A percentile compares a stretch with the other conserved stretches of the same genome.
phyloP scores from a whole-genome alignment of 23 tunicate species.

The Styela clava region DNA sequence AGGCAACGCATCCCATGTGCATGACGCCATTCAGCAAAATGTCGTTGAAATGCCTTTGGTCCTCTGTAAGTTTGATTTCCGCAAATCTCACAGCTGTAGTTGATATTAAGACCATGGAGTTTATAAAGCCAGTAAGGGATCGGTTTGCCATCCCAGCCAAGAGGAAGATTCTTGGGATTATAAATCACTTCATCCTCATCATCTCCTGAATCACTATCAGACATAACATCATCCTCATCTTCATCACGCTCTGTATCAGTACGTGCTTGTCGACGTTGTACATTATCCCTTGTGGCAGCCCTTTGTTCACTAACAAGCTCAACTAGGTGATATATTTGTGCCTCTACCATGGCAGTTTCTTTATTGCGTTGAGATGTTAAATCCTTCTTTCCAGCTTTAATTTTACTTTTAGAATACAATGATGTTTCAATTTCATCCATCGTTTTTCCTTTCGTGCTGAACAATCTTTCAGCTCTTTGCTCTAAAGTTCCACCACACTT shows the following conservation, averaged over 20 bases:
- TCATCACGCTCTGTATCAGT: conserved; percentile 87
- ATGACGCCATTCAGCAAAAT: conserved; percentile 97
- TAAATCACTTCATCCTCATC: conserved; percentile 97
- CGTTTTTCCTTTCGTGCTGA: conserved; percentile 86
- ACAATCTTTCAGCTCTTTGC: conserved; percentile 85
- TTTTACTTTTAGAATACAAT: conserved; percentile 72
- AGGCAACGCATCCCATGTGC: conserved; percentile 99
- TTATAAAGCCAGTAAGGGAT: conserved; percentile 99
- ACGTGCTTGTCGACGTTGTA: conserved; percentile 93
- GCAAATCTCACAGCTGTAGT: conserved; percentile 95
- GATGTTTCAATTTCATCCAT: conserved; percentile 66
- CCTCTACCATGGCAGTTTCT: conserved; percentile 82
- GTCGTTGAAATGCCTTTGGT: conserved; percentile 98
- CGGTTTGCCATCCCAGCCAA: conserved; percentile 99
- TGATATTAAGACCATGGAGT: conserved; percentile 94
- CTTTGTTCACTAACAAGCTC: conserved; percentile 89
- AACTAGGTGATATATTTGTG: conserved; percentile 75
- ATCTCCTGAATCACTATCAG: conserved; percentile 90
- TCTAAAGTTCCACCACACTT: conserved; percentile 98
- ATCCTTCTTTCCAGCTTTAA: conserved; percentile 32
- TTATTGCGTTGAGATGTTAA: neutral
- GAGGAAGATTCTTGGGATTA: conserved; percentile 95
- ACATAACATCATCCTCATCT: conserved; percentile 84
- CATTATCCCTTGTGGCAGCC: conserved; percentile 84
- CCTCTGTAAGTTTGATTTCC: conserved; percentile 98